Evolutionary conservation across 2,797 vertebrate genomes (phyloP), one percentile per base, ranked within the genome.

Genomic region (Melanotaenia pygmaea): DNA sequence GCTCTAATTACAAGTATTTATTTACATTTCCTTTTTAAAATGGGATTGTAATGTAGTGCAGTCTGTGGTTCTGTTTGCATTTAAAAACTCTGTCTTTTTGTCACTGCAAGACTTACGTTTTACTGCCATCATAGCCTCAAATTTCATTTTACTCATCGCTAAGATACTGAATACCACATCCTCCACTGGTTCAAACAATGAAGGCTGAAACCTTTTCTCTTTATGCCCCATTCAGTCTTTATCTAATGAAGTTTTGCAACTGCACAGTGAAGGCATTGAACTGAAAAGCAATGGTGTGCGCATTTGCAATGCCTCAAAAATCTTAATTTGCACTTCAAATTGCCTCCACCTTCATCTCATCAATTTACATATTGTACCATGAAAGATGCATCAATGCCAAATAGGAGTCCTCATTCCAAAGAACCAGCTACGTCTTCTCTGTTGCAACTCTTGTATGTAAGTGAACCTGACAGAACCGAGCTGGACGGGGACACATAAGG

Each of bases 241-340:
- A 71, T 60, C 76, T 87, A 88, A 91, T 92, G 88, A 90, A 88
- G 72, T 87, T 87, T 79, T 63, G 86, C 74, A 76, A 87, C 82
- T 92, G 86, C 79, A 72, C 57, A 65, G 86, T 87, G 91, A 92
- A 90, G 77, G 80, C 86, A 93, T 93, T 94, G 94, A 94, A 89
- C 82, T 85, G 85, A 86, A 91, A 88, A 75, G 81, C 76, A 85
- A 73, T 82, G 84, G 86, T 86, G 83, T 80, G 77, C 79, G 89
- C 75, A 92, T 86, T 84, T 77, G 59, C 74, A 72, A 77, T 92
- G 87, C 82, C 87, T 85, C 83, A 86, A 47, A 93, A 93, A 90
- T 91, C 90, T 79, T 84, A 54, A 92, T 93, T 93, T 90, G 88
- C 89, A 94, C 90, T 92, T 93, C 91, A 94, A 92, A 94, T 80